These are phyloP conservation scores for Cyclina sinensis DNA, from an alignment of 1,140 invertebrate species.

Conservation along the genomic window DNA sequence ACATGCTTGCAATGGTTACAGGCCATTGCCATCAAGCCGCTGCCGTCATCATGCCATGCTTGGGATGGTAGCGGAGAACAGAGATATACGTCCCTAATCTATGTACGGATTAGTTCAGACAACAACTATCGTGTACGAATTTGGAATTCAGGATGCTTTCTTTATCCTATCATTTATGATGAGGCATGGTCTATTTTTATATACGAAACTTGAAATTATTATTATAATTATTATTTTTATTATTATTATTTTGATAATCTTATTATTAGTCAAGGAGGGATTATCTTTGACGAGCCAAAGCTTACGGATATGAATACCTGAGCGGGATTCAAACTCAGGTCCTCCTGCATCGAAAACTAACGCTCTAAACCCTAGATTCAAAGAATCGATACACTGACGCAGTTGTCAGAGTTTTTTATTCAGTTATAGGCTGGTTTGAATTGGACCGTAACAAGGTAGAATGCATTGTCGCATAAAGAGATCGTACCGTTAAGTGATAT, in stretches of 20 bases:
- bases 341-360: background rate
- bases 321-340: too few species aligned
- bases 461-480: background rate
- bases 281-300: background rate
- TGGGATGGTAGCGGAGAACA: conserved; percentile 8
- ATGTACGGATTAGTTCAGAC: background rate
- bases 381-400: background rate
- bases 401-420: background rate
- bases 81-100: background rate
- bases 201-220: too few species aligned
- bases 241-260: too few species aligned
- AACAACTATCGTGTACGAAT: conserved; percentile 2
- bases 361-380: background rate
- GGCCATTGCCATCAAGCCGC: background rate
- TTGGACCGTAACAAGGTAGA: background rate
- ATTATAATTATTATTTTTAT: too few species aligned
- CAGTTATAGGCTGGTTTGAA: background rate
- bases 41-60: background rate
- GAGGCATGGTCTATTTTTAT: too few species aligned
- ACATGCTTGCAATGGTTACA: conserved; percentile 11
- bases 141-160: background rate
- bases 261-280: conserved; percentile 30
- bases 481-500: background rate
- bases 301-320: conserved; percentile 15
- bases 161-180: too few species aligned